These are phyloP conservation scores for Drosophila simulans DNA, from an alignment of 1,140 invertebrate genomes.

Conservation along the genomic window DNA sequence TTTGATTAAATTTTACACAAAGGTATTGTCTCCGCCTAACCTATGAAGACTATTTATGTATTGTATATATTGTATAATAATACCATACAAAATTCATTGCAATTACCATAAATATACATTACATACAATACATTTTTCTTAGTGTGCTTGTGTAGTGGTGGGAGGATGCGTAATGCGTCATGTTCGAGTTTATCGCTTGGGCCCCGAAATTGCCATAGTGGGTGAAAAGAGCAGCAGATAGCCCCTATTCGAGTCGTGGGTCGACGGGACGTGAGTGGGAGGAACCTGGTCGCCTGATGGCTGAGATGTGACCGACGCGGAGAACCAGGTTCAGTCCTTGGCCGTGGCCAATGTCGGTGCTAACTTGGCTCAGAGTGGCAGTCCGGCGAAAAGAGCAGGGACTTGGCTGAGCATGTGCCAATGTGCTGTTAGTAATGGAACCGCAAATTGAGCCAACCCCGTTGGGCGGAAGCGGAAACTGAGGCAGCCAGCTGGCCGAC, in stretches of 20 bases:
- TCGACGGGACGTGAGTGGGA: constrained; percentile 39
- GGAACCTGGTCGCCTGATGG: constrained; percentile 48
- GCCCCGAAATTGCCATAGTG: constrained; percentile 55
- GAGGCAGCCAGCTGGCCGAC: constrained; percentile 17
- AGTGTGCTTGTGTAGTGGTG: constrained; percentile 17
- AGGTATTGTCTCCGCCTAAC: too few species aligned
- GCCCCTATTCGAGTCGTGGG: constrained; percentile 10
- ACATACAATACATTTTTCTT: neutral
- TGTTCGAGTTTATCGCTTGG: constrained; percentile 60
- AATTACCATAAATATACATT: neutral
- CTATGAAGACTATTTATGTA: too few species aligned
- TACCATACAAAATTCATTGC: too few species aligned
- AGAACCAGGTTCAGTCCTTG: constrained; percentile 20
- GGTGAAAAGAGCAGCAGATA: constrained; percentile 22
- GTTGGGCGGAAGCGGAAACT: constrained; percentile 25
- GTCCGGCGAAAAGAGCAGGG: neutral
- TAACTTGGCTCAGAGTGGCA: constrained; percentile 44
- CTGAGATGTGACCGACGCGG: constrained; percentile 25
- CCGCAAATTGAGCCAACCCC: constrained; percentile 71
- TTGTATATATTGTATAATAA: too few species aligned
- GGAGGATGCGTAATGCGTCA: constrained; percentile 60
- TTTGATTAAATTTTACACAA: too few species aligned
- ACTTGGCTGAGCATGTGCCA: constrained; percentile 57
- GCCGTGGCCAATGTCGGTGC: constrained; percentile 40
- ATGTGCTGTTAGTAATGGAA: constrained; percentile 72